Percentiles rank a stretch among this genome's conserved stretches.
phyloP scores from a whole-genome alignment of 2,113 vertebrate species.

The Indicator indicator region DNA sequence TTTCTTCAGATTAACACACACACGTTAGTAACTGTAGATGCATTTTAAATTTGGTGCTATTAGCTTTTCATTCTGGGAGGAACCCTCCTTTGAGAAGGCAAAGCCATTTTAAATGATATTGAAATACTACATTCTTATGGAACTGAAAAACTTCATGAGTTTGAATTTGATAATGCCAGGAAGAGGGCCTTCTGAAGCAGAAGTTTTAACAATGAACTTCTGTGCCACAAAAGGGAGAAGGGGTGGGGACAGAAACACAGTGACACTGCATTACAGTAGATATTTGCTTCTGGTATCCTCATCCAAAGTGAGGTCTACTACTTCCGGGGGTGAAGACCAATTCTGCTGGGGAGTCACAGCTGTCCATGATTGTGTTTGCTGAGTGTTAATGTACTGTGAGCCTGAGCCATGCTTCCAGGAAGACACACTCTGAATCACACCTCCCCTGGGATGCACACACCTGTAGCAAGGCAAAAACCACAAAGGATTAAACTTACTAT shows the following conservation, averaged over 20 bases:
- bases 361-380: conserved; percentile 87
- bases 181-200: conserved; percentile 71
- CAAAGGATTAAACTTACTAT: background rate
- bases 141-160: conserved; percentile 53
- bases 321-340: conserved; percentile 91
- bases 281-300: conserved; percentile 93
- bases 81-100: conserved; percentile 56
- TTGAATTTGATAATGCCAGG: conserved; percentile 62
- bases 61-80: conserved; percentile 21
- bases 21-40: conserved; percentile 36
- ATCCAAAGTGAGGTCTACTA: conserved; percentile 96
- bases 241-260: conserved; percentile 70
- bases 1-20: conserved; percentile 19
- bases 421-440: conserved; percentile 95
- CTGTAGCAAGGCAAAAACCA: conserved; percentile 64
- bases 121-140: conserved; percentile 28
- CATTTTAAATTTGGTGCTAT: conserved; percentile 33
- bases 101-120: background rate
- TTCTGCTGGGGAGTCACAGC: conserved; percentile 86
- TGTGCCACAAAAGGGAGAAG: conserved; percentile 54
- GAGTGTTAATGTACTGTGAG: conserved; percentile 78
- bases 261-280: conserved; percentile 86
- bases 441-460: conserved; percentile 89
- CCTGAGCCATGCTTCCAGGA: conserved; percentile 88
- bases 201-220: conserved; percentile 56